Conservation (phyloP, 2,113 vertebrate species). For the Nipponia nippon region DNA sequence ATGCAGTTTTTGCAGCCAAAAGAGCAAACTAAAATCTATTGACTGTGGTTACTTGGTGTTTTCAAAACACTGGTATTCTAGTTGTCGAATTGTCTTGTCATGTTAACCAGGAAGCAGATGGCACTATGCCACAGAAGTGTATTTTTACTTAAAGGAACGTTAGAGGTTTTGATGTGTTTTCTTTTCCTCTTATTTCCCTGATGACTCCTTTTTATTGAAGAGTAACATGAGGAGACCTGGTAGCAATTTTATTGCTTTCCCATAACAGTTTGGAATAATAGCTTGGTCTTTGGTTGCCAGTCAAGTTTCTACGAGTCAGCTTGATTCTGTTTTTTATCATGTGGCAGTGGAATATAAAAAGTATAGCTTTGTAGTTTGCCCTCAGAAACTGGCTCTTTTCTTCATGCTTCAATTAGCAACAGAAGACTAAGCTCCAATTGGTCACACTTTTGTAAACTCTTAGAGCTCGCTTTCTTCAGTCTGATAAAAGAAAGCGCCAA, state of each 20-base stretch:
- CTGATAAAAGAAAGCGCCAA: conserved; percentile 39
- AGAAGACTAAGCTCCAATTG: conserved; percentile 58
- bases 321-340: conserved; percentile 76
- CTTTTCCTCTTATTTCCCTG: conserved; percentile 76
- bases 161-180: conserved; percentile 76
- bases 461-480: conserved; percentile 35
- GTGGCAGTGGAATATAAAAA: conserved; percentile 65
- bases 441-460: conserved; percentile 63
- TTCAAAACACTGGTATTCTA: conserved; percentile 61
- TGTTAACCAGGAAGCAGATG: conserved; percentile 73
- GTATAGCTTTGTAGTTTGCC: conserved; percentile 50
- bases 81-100: conserved; percentile 69
- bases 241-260: conserved; percentile 81
- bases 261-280: conserved; percentile 79
- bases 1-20: conserved; percentile 36
- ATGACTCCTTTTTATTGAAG: conserved; percentile 81
- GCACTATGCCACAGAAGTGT: conserved; percentile 67
- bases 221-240: conserved; percentile 81
- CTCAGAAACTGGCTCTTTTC: conserved; percentile 53
- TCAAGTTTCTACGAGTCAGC: conserved; percentile 70
- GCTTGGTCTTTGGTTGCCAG: conserved; percentile 72
- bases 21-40: conserved; percentile 47
- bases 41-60: conserved; percentile 54
- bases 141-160: conserved; percentile 78
- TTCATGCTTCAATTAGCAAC: conserved; percentile 64